Evolutionary conservation across 2,113 vertebrate genomes (phyloP), one percentile per base, ranked within the genome.

Genomic region (Hypocryptadius cinnamomeus): DNA sequence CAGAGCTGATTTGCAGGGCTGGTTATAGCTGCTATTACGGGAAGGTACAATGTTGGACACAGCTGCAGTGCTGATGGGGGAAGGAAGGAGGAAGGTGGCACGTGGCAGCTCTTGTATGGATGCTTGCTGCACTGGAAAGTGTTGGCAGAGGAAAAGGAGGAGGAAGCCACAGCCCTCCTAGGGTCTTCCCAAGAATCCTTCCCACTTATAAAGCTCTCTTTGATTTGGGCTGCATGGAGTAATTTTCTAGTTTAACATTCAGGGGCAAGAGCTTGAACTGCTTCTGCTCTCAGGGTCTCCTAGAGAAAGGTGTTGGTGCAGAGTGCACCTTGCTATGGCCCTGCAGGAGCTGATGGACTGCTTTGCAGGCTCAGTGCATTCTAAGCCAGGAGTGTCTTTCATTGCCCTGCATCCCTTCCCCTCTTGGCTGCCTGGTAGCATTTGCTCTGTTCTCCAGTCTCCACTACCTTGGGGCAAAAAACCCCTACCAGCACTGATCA

Each of bases 41-140:
- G 91, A 95, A 85, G 66, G 48, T 79, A 51, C 2, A 0, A 12
- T 0, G 6, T 7, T 94, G 86, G 78, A 60, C 8, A 42, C 78
- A 51, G 42, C 71, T 61, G 92, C 13, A 11, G 61, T 2, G 30
- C 54, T 68, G 42, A 19, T 22, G 73, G 53, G 89, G 57, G 84
- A 47, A 89, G 87, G 73, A 68, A 31, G 24, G 69, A 92, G 64
- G 50, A 86, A 65, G 39, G 18, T 37, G 3, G 9, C 65, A 47
- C 2, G 4, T 14, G 4, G 84, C 87, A 65, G 71, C 40, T 72
- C 78, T 40, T 64, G 31, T 44, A 12, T 8, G 27, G 64, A 23
- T 2, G 0, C 15, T 79, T 21, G n/a, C 66, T 5, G 1, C 8
- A 4, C 30, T 31, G 51, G 35, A 54, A 39, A 60, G 23, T 1